Evolutionary conservation across 1,140 invertebrate genomes (phyloP).

Genomic region (Drosophila busckii): DNA sequence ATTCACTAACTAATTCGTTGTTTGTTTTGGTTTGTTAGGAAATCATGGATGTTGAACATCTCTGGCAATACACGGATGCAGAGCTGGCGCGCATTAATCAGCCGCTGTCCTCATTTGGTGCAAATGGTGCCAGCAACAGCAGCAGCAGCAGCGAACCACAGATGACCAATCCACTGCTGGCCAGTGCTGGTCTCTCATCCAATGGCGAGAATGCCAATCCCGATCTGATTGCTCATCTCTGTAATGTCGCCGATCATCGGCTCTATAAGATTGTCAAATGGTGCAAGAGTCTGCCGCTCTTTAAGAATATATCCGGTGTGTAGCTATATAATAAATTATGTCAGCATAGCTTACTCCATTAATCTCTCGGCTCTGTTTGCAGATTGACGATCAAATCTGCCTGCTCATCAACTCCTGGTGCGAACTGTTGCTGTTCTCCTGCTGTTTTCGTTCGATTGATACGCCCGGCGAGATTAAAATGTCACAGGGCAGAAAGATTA

Average conservation of each 20-base stretch:
- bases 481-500: constrained; percentile 87
- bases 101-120: constrained; percentile 63
- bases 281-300: constrained; percentile 97
- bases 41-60: constrained; percentile 96
- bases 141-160: constrained; percentile 71
- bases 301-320: constrained; percentile 95
- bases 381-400: constrained; percentile 98
- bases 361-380: neutral
- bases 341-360: neutral
- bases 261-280: constrained; percentile 99
- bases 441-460: constrained; percentile 92
- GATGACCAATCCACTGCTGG: constrained; percentile 82
- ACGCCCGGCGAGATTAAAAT: constrained; percentile 93
- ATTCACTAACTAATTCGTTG: constrained; percentile 27
- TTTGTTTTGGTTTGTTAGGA: constrained; percentile 81
- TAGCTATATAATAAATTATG: constrained; percentile 15
- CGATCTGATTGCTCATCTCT: constrained; percentile 92
- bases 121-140: constrained; percentile 34
- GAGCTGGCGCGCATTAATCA: constrained; percentile 82
- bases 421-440: constrained; percentile 94
- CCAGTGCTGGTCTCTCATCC: constrained; percentile 82
- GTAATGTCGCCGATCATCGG: constrained; percentile 95
- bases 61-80: constrained; percentile 93
- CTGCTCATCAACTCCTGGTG: constrained; percentile 98
- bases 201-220: constrained; percentile 85